phyloP scores from a whole-genome alignment of 2,888 invertebrate species.

The Agrotis clavis region DNA sequence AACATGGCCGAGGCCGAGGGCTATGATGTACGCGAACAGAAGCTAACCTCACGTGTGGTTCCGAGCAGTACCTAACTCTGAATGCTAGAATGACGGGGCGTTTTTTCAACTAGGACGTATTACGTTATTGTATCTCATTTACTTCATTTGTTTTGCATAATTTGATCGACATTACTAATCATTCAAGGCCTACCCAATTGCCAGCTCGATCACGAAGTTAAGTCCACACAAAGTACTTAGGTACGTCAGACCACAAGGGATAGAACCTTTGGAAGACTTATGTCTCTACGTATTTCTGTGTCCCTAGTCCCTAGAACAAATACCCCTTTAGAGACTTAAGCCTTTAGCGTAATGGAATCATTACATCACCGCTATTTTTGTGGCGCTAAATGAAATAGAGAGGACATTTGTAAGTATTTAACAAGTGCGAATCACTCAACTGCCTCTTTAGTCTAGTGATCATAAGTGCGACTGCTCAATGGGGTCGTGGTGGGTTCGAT shows the following conservation, averaged over 20 bases:
- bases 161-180: background rate
- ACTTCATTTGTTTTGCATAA: too few relatives aligned
- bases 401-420: background rate
- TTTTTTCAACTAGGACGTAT: too few relatives aligned
- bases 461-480: too few relatives aligned
- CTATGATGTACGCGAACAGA: too few relatives aligned
- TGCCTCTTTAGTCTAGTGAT: too few relatives aligned
- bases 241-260: conserved; percentile 43
- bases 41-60: too few relatives aligned
- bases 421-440: too few relatives aligned
- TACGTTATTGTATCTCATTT: too few relatives aligned
- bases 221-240: conserved; percentile 5
- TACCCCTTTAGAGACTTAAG: conserved; percentile 26
- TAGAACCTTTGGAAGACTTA: conserved; percentile 40
- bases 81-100: too few relatives aligned
- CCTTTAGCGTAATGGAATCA: conserved; percentile 3
- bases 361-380: conserved; percentile 4
- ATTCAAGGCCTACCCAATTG: background rate
- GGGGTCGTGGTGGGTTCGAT: too few relatives aligned
- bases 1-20: too few relatives aligned
- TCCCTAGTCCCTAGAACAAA: conserved; percentile 12
- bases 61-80: too few relatives aligned
- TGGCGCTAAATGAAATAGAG: conserved; percentile 12
- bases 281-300: conserved; percentile 13
- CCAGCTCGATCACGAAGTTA: background rate